These are phyloP conservation scores for Cliona cf. orientalis DNA, from an alignment of 37 sponge, comb jelly and placozoan genomes.

Conservation along the genomic window DNA sequence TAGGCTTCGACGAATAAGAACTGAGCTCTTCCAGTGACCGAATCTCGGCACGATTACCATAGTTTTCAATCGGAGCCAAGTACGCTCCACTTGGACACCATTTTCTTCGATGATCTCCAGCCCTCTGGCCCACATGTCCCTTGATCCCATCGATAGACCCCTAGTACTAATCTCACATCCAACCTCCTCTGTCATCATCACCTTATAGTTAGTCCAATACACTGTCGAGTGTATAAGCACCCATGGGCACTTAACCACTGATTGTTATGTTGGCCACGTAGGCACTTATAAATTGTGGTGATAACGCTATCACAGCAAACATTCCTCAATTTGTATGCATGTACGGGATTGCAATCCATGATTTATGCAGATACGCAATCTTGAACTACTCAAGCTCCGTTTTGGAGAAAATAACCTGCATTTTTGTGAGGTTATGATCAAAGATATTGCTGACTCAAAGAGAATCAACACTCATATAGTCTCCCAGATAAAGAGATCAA, in stretches of 20 bases:
- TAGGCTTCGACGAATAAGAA: constrained; percentile 8
- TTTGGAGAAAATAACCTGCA: constrained; percentile 92
- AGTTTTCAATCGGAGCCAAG: constrained; percentile 52
- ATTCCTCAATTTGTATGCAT: neutral
- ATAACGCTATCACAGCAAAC: neutral
- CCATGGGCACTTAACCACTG: too few species aligned
- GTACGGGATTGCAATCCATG: neutral
- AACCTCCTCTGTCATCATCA: neutral
- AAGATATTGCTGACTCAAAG: constrained; percentile 89
- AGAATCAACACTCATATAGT: constrained; percentile 60
- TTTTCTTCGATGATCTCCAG: constrained; percentile 23
- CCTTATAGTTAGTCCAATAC: neutral
- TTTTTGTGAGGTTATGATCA: constrained; percentile 95
- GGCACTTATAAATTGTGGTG: too few species aligned
- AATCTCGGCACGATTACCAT: constrained; percentile 47
- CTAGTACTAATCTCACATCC: constrained; percentile 68
- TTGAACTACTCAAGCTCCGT: constrained; percentile 84
- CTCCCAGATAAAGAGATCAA: constrained; percentile 9
- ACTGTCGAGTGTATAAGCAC: neutral
- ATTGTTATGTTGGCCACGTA: too few species aligned
- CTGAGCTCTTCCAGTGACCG: constrained; percentile 18
- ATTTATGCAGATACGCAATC: constrained; percentile 63
- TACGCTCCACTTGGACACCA: constrained; percentile 1
- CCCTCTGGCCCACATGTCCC: constrained; percentile 53
- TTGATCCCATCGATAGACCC: constrained; percentile 41